These are phyloP conservation scores for Rotaria sp. DNA, from an alignment of 2,888 invertebrate genomes.

Conservation along the genomic window DNA sequence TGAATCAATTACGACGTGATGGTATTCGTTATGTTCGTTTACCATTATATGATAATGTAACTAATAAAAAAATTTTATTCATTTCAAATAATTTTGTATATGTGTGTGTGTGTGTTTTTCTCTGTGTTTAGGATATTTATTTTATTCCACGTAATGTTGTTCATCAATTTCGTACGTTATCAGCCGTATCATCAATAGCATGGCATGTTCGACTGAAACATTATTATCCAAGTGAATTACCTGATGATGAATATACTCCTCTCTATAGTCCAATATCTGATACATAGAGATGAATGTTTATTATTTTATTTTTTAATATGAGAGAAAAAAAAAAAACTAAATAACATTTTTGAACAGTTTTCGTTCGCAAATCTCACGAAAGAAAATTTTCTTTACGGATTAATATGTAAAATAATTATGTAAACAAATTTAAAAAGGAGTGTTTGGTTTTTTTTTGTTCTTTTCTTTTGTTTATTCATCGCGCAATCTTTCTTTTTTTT, in stretches of 20 bases:
- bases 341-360: not conserved
- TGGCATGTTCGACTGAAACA: conserved; percentile 90
- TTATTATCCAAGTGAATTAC: conserved; percentile 63
- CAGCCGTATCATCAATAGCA: conserved; percentile 68
- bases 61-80: not conserved
- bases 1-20: conserved; percentile 85
- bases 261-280: conserved; percentile 26
- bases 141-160: conserved; percentile 93
- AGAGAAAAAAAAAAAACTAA: too few relatives aligned
- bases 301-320: not conserved
- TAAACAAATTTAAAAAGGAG: not conserved
- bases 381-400: not conserved
- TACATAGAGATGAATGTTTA: not conserved
- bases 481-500: not conserved
- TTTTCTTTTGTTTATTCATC: not conserved
- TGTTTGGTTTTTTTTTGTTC: too few relatives aligned
- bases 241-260: conserved; percentile 22
- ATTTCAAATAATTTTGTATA: too few relatives aligned
- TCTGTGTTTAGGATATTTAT: conserved; percentile 68
- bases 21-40: conserved; percentile 87
- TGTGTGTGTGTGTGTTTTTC: not conserved
- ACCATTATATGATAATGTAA: conserved; percentile 72
- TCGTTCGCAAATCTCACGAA: not conserved
- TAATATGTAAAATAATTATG: not conserved
- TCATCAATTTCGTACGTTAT: conserved; percentile 91